phyloP scores from a whole-genome alignment of 2,113 vertebrate species.

The Macroglossus sobrinus region DNA sequence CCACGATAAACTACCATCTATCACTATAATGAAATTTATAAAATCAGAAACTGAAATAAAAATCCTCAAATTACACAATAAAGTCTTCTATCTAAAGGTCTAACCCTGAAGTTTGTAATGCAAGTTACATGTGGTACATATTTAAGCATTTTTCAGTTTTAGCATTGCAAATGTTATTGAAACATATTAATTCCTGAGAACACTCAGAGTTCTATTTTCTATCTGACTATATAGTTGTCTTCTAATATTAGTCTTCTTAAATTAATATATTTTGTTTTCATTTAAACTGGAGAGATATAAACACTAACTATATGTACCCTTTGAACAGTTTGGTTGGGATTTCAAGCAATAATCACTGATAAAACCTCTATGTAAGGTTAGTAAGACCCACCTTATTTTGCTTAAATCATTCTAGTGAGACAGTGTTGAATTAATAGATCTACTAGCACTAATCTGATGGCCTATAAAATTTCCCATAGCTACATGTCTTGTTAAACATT shows the following conservation, averaged over 20 bases:
- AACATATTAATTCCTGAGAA: background rate
- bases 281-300: background rate
- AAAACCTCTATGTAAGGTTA: background rate
- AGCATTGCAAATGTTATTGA: background rate
- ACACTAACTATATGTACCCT: background rate
- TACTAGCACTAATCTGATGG: background rate
- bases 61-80: background rate
- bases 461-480: background rate
- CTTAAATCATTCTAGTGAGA: background rate
- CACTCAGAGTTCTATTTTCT: background rate
- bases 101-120: background rate
- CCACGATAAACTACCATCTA: background rate
- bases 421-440: background rate
- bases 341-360: background rate
- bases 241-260: background rate
- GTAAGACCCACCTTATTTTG: background rate
- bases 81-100: background rate
- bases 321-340: background rate
- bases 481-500: background rate
- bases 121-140: background rate
- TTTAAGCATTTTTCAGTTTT: background rate
- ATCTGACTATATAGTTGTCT: background rate
- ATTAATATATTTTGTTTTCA: background rate
- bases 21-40: background rate
- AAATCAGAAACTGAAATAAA: background rate